These are phyloP conservation scores for Todiramphus saurophagus DNA, from an alignment of 2,113 vertebrate genomes.

Conservation along the genomic window DNA sequence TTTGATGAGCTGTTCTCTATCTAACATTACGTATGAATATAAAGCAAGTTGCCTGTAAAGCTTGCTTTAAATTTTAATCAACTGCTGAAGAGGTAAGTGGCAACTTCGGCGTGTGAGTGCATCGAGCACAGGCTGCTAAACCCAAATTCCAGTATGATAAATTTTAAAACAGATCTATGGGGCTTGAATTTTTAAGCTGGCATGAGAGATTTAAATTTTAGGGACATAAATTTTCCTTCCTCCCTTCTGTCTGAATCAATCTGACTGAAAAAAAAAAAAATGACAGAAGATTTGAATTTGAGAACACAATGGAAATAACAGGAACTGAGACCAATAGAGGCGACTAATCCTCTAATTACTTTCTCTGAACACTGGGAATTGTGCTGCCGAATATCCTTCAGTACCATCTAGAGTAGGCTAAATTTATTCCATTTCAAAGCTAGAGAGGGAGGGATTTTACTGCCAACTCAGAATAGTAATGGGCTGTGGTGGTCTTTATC, in stretches of 20 bases:
- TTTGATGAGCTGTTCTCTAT: not conserved
- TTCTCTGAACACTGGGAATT: constrained; percentile 56
- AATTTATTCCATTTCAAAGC: constrained; percentile 48
- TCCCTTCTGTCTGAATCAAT: not conserved
- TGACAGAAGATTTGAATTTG: not conserved
- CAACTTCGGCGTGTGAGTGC: not conserved
- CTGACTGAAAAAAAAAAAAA: not conserved
- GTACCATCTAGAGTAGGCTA: constrained; percentile 9
- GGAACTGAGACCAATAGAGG: not conserved
- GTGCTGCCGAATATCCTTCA: constrained; percentile 40
- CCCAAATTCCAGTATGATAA: not conserved
- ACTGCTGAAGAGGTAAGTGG: constrained; percentile 9
- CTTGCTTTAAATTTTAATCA: constrained; percentile 60
- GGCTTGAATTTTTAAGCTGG: constrained; percentile 16
- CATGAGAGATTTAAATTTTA: not conserved
- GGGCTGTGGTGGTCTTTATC: constrained; percentile 34
- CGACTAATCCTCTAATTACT: constrained; percentile 60
- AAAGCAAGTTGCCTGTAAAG: constrained; percentile 33
- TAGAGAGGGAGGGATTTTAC: constrained; percentile 36
- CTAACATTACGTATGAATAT: not conserved
- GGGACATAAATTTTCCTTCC: not conserved
- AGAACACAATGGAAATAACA: constrained; percentile 39
- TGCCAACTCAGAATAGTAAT: not conserved
- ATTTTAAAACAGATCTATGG: not conserved
- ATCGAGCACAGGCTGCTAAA: not conserved